A percentile compares a stretch with the other conserved stretches of the same genome.
Evolutionary conservation across 2,113 vertebrate species (phyloP).

Genomic region (Platysternon megacephalum): DNA sequence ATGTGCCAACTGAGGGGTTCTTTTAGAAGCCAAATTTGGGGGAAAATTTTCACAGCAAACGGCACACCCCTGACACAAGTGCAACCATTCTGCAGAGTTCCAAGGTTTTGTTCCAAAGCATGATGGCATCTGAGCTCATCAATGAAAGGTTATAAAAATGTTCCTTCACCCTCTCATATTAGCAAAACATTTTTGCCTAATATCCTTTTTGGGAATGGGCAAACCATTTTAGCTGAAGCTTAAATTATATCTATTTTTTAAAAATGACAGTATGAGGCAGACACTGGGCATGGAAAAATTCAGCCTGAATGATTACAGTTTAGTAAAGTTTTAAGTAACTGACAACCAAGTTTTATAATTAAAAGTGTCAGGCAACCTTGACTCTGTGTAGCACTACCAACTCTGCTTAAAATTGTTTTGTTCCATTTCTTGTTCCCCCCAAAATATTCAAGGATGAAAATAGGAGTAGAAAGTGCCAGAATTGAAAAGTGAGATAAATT

Average conservation of each 20-base stretch:
- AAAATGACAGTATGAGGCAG: background rate
- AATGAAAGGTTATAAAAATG: background rate
- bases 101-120: background rate
- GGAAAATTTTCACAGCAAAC: no score
- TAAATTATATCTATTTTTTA: background rate
- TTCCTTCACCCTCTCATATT: background rate
- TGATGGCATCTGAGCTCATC: background rate
- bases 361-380: background rate
- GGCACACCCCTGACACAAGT: background rate
- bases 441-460: background rate
- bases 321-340: slow-evolving; percentile 1
- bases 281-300: background rate
- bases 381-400: background rate
- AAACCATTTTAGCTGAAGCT: background rate
- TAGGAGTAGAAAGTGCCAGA: background rate
- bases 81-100: background rate
- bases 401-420: background rate
- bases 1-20: no score
- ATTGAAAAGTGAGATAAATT: background rate
- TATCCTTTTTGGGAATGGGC: background rate
- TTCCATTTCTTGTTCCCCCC: background rate
- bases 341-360: background rate
- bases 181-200: background rate
- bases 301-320: background rate
- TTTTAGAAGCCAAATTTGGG: no score